These are phyloP conservation scores for Dicrurus megarhynchus DNA, from an alignment of 2,113 vertebrate species.

Conservation along the genomic window DNA sequence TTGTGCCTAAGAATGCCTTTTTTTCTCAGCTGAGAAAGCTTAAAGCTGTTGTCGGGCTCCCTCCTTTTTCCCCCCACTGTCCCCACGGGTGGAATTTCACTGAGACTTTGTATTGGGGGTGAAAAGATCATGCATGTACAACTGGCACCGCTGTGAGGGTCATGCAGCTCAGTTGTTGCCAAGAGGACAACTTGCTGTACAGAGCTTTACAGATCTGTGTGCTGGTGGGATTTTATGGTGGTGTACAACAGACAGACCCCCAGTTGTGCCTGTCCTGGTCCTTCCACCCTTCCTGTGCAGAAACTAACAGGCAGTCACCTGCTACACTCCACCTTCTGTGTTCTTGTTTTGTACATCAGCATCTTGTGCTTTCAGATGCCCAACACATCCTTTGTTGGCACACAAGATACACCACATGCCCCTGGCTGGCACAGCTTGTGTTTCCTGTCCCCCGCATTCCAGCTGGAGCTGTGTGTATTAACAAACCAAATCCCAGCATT, in stretches of 20 bases:
- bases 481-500: background rate
- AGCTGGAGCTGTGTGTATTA: background rate
- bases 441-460: background rate
- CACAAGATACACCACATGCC: background rate
- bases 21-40: background rate
- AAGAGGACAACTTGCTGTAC: fast-evolving
- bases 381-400: background rate
- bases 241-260: background rate
- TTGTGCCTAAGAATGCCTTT: background rate
- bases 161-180: fast-evolving
- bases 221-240: background rate
- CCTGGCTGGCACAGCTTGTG: background rate
- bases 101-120: fast-evolving
- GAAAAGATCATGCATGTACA: background rate
- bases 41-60: background rate
- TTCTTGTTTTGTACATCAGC: background rate
- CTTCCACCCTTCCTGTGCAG: background rate
- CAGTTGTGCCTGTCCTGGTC: background rate
- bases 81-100: background rate
- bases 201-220: background rate
- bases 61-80: fast-evolving
- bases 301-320: background rate
- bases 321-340: background rate
- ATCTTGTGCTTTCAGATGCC: background rate
- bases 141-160: too few relatives aligned